phyloP scores from a whole-genome alignment of 2,113 vertebrate species.

The Scomber colias region DNA sequence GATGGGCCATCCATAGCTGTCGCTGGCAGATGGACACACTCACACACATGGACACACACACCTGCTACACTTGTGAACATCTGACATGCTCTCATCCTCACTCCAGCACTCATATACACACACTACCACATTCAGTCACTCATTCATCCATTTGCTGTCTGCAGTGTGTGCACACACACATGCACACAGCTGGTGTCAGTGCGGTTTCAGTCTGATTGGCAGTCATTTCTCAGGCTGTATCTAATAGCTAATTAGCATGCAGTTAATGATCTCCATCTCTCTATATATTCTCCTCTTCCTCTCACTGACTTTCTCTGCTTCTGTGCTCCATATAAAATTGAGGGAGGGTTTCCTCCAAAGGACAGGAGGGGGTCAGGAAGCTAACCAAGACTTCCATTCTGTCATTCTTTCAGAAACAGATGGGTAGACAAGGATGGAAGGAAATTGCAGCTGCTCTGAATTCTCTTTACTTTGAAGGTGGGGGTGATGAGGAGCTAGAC shows the following conservation, averaged over 20 bases:
- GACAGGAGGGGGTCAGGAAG: conserved; percentile 34
- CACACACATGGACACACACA: conserved; percentile 12
- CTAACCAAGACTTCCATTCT: conserved; percentile 17
- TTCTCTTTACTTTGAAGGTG: conserved; percentile 42
- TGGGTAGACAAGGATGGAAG: conserved; percentile 36
- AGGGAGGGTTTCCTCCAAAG: conserved; percentile 39
- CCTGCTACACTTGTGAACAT: not conserved
- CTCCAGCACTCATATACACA: conserved; percentile 4
- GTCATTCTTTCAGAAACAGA: conserved; percentile 47
- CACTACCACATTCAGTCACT: conserved; percentile 1
- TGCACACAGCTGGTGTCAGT: conserved; percentile 47
- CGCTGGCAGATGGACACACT: conserved; percentile 16
- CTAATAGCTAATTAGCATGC: conserved; percentile 71
- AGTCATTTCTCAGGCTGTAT: conserved; percentile 63
- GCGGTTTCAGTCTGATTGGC: conserved; percentile 54
- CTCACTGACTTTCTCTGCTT: conserved; percentile 8
- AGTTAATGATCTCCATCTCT: conserved; percentile 60
- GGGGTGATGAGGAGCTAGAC: conserved; percentile 27
- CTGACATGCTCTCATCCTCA: not conserved
- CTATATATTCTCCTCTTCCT: conserved; percentile 36
- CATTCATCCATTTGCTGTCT: conserved; percentile 5
- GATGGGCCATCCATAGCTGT: conserved; percentile 21
- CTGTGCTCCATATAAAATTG: conserved; percentile 14
- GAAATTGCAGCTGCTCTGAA: conserved; percentile 38
- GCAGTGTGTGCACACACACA: conserved; percentile 8